Base-by-base conservation (phyloP, 2,113 vertebrate genomes). In the Syrrhaptes paradoxus region DNA sequence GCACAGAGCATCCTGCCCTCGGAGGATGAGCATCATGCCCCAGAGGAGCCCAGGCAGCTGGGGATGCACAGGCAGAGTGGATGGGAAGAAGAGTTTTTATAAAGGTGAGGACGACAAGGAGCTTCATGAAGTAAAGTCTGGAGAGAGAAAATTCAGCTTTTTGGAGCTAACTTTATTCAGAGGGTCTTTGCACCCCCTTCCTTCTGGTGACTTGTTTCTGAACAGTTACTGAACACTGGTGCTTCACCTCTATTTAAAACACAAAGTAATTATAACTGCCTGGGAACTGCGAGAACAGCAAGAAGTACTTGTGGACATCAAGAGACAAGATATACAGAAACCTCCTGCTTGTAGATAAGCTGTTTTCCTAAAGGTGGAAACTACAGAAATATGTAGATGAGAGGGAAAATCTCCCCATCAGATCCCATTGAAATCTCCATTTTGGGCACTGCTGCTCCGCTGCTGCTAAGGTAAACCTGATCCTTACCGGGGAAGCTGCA, bases 391-490 rank as follows among this genome's bases (percentile, higher is more conserved):
- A 85, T 89, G 20, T 91, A 95, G 90, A 93, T 95, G 85, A 87
- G 89, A 90, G 70, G 75, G 29, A 89, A 96, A 97, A 89, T 61
- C 68, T 77, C 67, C 57, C 58, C 82, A 26, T 74, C 95, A 89
- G 81, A 80, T 81, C 79, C 95, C 94, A 58, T 38, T 95, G 94
- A 97, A 92, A 96, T 90, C 97, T 96, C 93, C 90, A 71, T 90
- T 93, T 87, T 89, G 87, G 75, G 89, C 90, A 93, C 90, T 31
- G 78, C 58, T 11, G 74, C 84, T 95, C 93, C 68, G 8, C 95
- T 77, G 89, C 96, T 97, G 66, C 95, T 96, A 97, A 97, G 97
- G 94, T 97, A 97, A 98, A 98, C 24, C 45, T 66, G 76, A 78
- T 96, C 85, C 86, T 96, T 90, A 28, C 78, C 7, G 24, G 92